phyloP scores from a whole-genome alignment of 2,113 vertebrate species.

The Circaetus gallicus region DNA sequence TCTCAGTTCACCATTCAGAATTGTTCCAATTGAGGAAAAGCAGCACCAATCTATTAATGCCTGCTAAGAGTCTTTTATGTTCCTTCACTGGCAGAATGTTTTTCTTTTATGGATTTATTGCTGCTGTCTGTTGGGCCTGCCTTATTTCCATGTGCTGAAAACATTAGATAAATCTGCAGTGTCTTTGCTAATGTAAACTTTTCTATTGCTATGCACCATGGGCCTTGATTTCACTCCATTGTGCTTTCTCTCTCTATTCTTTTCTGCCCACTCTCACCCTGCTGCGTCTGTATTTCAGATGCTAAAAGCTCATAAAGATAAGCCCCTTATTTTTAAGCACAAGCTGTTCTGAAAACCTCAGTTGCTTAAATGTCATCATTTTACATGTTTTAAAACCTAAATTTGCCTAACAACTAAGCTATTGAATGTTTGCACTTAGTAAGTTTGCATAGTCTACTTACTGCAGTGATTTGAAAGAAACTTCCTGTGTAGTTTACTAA shows the following conservation, averaged over 20 bases:
- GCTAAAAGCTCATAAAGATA: constrained; percentile 1
- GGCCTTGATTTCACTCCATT: constrained; percentile 3
- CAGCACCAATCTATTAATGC: not conserved
- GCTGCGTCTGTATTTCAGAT: constrained; percentile 24
- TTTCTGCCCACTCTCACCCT: constrained; percentile 13
- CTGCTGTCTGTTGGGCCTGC: not conserved
- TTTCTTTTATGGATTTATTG: constrained; percentile 12
- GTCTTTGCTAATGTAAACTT: constrained; percentile 44
- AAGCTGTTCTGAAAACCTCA: not conserved
- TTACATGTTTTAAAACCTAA: not conserved
- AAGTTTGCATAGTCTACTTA: not conserved
- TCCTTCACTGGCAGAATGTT: not conserved
- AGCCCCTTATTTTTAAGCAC: not conserved
- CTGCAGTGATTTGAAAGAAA: not conserved
- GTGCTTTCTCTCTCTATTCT: not conserved
- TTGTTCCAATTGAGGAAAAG: not conserved
- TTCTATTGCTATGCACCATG: not conserved
- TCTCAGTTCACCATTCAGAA: not conserved
- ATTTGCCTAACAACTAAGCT: not conserved
- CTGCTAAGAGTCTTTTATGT: not conserved
- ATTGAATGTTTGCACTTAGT: not conserved
- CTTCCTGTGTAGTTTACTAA: not conserved
- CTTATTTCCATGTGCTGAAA: not conserved
- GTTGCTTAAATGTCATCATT: not conserved
- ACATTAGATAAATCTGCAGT: constrained; percentile 2